Base-by-base conservation (phyloP, 2,113 vertebrate genomes). In the Oenanthe oenanthe region DNA sequence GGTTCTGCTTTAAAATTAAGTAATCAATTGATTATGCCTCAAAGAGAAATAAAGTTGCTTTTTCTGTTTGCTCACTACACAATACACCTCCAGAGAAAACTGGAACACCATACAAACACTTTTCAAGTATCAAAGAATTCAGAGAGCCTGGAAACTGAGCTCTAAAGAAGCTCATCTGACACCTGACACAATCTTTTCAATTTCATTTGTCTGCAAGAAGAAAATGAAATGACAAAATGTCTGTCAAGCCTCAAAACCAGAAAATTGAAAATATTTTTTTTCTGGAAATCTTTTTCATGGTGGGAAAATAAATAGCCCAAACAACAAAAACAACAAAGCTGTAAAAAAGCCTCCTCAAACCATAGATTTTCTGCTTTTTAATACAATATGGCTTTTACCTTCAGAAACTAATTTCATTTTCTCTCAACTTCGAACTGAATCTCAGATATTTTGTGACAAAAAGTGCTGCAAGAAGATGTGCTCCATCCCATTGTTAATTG, bases 181-280 rank as follows among this genome's bases (percentile, higher is more conserved):
- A 93, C 60, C 63, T 90, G 80, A 74, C 68, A 84, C 38, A 51
- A 16, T 47, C 31, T 61, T 93, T 89, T 88, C 70, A 43, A 36
- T 67, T 91, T 87, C 36, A 32, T 89, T 85, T 88, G 21, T 53
- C 89, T 87, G 70, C 25, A 82, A 75, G 53, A 93, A 74, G 24
- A 65, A 93, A 88, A 96, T 53, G 61, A 93, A 96, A 93, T 58
- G 70, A 76, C 90, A 93, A 82, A 81, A 92, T 45, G 13, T 62
- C 53, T 68, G 45, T 89, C 77, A 93, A 75, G 31, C 10, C 45
- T 53, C 79, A 62, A 92, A 84, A 77, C 5, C 4, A 85, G 73
- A 84, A 92, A 87, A 92, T 5, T 14, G 70, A 87, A 83, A 53
- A 12, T 8, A 22, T 48, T 54, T 87, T 60, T 60, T 89, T 81